A percentile compares a stretch with the other conserved stretches of the same genome.
phyloP scores from a whole-genome alignment of 2,113 vertebrate genomes.

The Saccopteryx leptura region DNA sequence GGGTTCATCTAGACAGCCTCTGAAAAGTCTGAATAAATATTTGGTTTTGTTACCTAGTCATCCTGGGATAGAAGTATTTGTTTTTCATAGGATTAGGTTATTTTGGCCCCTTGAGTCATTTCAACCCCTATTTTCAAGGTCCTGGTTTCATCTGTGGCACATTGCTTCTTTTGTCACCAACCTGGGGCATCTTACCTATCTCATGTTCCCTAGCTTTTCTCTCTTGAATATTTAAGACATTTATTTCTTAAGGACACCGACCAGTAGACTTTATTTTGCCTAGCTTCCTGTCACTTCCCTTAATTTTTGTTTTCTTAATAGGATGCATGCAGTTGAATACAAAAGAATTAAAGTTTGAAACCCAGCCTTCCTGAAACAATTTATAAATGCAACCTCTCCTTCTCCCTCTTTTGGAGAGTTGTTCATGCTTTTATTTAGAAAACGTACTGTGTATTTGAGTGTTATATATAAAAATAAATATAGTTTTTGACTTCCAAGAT shows the following conservation, averaged over 20 bases:
- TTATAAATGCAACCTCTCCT: neutral
- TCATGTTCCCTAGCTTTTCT: neutral
- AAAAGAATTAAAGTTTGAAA: conserved; percentile 46
- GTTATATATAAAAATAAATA: conserved; percentile 20
- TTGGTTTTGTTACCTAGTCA: conserved; percentile 27
- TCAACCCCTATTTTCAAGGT: neutral
- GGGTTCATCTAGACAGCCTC: conserved; percentile 5
- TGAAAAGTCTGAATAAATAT: conserved; percentile 56
- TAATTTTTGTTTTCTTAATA: conserved; percentile 34
- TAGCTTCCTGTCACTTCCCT: neutral
- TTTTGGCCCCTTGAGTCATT: conserved; percentile 1
- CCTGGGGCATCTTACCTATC: neutral
- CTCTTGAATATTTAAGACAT: neutral
- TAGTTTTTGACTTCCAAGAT: neutral
- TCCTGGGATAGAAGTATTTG: neutral
- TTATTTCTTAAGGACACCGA: conserved; percentile 41
- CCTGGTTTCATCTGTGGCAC: neutral
- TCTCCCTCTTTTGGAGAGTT: neutral
- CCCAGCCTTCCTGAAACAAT: neutral
- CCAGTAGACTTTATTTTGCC: conserved; percentile 4
- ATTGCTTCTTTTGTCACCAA: neutral
- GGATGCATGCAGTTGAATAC: neutral
- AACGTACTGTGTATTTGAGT: conserved; percentile 22
- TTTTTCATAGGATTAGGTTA: neutral
- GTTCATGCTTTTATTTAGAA: conserved; percentile 35